Conservation (phyloP, 37 sponge, comb jelly and placozoan genomes). For the Agelas oroides region DNA sequence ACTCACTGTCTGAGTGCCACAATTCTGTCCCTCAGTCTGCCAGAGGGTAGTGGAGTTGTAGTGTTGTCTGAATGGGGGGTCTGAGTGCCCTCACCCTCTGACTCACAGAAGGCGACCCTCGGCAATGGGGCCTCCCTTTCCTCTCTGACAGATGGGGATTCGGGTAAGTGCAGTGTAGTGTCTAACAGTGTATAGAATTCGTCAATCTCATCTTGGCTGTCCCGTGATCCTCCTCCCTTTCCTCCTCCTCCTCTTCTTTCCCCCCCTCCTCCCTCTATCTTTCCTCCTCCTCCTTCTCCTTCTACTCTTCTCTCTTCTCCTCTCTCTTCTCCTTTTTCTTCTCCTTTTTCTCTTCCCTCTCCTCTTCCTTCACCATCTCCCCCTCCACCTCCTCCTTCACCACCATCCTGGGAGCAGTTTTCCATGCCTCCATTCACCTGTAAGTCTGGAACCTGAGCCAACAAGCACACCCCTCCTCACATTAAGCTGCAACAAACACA, state of each 20-base stretch:
- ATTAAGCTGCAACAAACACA: too few species aligned
- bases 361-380: not conserved
- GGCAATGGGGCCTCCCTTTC: not conserved
- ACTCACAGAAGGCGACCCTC: not conserved
- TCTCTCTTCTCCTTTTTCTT: too few species aligned
- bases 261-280: too few species aligned
- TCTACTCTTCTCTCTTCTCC: too few species aligned
- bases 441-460: too few species aligned
- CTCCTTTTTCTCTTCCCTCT: too few species aligned
- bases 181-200: slow-evolving; percentile 47
- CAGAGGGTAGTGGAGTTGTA: not conserved
- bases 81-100: not conserved
- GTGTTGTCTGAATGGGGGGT: not conserved
- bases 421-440: too few species aligned
- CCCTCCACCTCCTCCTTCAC: too few species aligned
- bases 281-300: too few species aligned
- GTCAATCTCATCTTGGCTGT: slow-evolving; percentile 22
- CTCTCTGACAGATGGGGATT: not conserved
- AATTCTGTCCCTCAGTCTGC: slow-evolving; percentile 23
- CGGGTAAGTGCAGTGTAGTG: slow-evolving; percentile 54
- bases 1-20: slow-evolving; percentile 26
- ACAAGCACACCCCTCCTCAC: too few species aligned
- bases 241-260: not conserved
- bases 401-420: too few species aligned
- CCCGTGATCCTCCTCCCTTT: not conserved